Base-by-base conservation (phyloP, 2,113 vertebrate genomes). In the Gymnogyps californianus region DNA sequence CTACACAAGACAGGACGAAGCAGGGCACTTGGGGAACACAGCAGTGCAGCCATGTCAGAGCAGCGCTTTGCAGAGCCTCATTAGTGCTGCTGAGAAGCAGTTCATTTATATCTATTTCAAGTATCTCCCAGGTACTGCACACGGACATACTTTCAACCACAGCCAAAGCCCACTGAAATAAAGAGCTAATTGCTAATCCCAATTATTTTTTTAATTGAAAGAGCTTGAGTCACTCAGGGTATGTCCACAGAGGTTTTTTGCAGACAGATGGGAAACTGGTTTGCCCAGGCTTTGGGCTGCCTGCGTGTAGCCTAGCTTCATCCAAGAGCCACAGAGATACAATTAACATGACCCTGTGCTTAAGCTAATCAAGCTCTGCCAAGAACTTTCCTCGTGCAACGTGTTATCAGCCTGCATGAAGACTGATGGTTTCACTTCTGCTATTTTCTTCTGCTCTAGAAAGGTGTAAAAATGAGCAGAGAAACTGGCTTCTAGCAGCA, bases 201-300 rank as follows among this genome's bases (percentile, higher is more conserved):
- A 55, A 51, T 80, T 77, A 16, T 69, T 79, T 81, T 94, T 93
- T 86, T 88, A 67, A 95, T 81, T 80, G 79, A 81, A 97, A 83
- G 47, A 75, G 4, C 26, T 44, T 40, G 59, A 94, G 20, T 78
- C 51, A 64, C 51, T 90, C 7, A 1, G 28, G 31, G 8, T 57
- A 16, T 2, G 11, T 49, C 66, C 86, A 88, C 31, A 42, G 83
- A 83, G 51, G 12, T 4, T 38, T 94, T 70, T 29, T 72, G 67
- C 55, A 83, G 44, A 51, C 32, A 54, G 55, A 66, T 28, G 36
- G 66, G 71, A 78, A 91, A 93, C 28, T 10, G 12, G 16, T 47
- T 70, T 92, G 25, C 28, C 36, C 58, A 76, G 49, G 49, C 17
- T 83, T 47, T 25, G 13, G 16, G 85, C 74, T 87, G 65, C 85